Conservation (phyloP, 2,888 invertebrate genomes). For the Xestia rhomboidea region DNA sequence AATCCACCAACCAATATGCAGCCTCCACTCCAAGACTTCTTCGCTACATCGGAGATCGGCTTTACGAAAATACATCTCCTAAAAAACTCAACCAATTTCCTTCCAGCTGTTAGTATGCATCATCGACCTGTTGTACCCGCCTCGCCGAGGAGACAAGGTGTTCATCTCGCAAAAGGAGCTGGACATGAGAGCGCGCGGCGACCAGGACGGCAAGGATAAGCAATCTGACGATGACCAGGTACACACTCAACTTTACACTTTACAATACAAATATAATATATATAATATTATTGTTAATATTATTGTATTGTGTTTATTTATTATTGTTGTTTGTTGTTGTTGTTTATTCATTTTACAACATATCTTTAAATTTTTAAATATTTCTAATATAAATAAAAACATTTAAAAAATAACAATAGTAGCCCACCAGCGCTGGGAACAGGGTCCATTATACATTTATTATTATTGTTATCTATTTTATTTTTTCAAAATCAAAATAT, state of each 20-base stretch:
- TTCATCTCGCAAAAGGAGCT: conserved; percentile 77
- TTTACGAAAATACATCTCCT: background rate
- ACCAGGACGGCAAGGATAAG: conserved; percentile 73
- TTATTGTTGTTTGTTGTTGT: no score
- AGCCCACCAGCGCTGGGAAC: no score
- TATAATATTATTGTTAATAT: no score
- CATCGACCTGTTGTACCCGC: conserved; percentile 96
- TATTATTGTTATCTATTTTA: no score
- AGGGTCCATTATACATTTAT: no score
- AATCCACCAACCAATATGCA: background rate
- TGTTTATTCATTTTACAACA: no score
- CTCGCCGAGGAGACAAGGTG: conserved; percentile 85
- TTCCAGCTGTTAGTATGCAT: conserved; percentile 94
- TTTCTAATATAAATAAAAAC: no score
- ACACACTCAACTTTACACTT: background rate
- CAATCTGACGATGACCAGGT: conserved; percentile 80
- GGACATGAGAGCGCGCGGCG: conserved; percentile 79
- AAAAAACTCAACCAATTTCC: background rate
- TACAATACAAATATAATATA: no score
- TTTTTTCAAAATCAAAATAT: no score
- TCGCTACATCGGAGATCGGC: background rate
- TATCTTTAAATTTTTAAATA: no score
- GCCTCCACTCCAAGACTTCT: background rate
- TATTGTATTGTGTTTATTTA: no score
- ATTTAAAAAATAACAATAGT: no score